Conservation (phyloP, 2,797 vertebrate genomes). For the Pogoniulus pusillus region DNA sequence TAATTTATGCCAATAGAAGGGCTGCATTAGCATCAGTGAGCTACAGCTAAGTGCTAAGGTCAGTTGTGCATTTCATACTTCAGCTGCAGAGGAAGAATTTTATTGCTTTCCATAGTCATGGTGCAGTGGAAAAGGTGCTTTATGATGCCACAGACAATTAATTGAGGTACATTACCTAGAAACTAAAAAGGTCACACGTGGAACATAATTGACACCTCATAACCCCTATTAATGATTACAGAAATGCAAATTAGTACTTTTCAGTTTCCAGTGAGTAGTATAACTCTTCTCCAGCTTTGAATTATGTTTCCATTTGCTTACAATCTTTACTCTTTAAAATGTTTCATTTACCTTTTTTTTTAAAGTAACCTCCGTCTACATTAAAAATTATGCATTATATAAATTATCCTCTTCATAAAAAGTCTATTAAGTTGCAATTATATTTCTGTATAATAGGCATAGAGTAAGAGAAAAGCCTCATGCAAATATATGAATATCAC, state of each 20-base stretch:
- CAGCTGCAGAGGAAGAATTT: constrained; percentile 68
- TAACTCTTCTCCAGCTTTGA: constrained; percentile 56
- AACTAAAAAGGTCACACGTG: constrained; percentile 75
- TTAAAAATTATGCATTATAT: background rate
- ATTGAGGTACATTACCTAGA: constrained; percentile 74
- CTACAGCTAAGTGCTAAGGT: constrained; percentile 68
- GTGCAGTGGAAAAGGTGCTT: constrained; percentile 64
- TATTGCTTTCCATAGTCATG: constrained; percentile 71
- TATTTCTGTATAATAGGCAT: constrained; percentile 3
- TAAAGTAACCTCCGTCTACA: background rate
- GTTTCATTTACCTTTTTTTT: constrained; percentile 48
- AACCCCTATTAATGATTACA: constrained; percentile 73
- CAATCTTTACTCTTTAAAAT: constrained; percentile 59
- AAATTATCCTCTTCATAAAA: constrained; percentile 20
- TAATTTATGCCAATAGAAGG: constrained; percentile 64
- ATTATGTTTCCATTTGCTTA: constrained; percentile 67
- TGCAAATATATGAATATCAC: background rate
- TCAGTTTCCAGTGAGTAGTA: constrained; percentile 43
- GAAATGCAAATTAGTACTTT: constrained; percentile 74
- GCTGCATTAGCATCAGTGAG: constrained; percentile 63
- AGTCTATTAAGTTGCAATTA: constrained; percentile 41
- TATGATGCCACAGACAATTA: constrained; percentile 79
- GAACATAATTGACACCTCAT: constrained; percentile 73
- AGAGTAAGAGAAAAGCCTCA: background rate
- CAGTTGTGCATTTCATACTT: constrained; percentile 73